Evolutionary conservation across 53 echinoderm and acorn worm genomes (phyloP), one percentile per base, ranked within the genome.

Genomic region (Pentamera pediparva): DNA sequence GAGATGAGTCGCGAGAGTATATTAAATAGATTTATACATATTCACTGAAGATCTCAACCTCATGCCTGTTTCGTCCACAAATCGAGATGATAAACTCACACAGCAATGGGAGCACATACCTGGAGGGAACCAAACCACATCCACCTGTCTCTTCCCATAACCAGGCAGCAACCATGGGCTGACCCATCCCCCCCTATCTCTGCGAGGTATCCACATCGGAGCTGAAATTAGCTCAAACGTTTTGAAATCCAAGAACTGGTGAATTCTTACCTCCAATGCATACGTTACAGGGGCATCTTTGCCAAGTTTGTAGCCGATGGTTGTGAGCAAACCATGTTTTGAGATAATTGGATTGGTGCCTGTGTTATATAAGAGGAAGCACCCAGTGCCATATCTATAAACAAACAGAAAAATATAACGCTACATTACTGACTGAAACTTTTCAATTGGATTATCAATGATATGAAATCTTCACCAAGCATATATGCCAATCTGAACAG

Each of bases 331-430:
- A 32, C 96, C 96, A 37, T 95, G 59, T 56, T 87, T 87, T 1
- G 96, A 95, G 22, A 90, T 73, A 22, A 95, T 77, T 22, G 90
- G 76, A 29, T 94, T 90, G 36, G 87, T 73, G 3, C 96, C 90
- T 4, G 96, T 94, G 80, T 95, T 95, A 60, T 95, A 95, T 37
- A 95, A 65, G 22, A 95, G 73, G 79, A 95, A 95, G 43, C 96
- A 95, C 0, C 96, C 96, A 21, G 96, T 95, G 17, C 96, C 96
- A 62, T 95, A 90, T 20, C 89, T 84, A 40, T 35, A 39, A 25
- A 39, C 17, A 56, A 21, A 56, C 10, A 35, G 21, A 35, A 37
- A 19, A 9, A 2, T 9, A 53, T n/a, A n/a, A n/a, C 12, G 47
- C n/a, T 12, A 15, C 47, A 12, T 1, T 45, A 12, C 0, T 0